A percentile compares a stretch with the other conserved stretches of the same genome.
Evolutionary conservation across 1,140 invertebrate genomes (phyloP).

Genomic region (Eumaeus atala): DNA sequence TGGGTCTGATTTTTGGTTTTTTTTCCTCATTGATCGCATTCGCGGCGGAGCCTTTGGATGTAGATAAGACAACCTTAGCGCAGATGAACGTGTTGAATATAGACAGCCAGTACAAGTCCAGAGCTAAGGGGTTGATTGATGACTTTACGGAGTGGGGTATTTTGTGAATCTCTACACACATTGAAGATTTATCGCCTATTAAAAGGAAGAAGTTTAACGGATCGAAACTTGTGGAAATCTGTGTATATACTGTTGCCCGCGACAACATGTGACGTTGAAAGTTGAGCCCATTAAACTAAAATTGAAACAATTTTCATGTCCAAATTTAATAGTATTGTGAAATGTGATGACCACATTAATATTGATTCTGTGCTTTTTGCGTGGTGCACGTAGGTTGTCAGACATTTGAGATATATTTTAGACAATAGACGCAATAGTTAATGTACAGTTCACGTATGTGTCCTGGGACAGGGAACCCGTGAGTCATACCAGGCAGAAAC

Average conservation of each 20-base stretch:
- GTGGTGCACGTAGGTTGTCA: no score
- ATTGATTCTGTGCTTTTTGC: no score
- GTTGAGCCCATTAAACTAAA: background rate
- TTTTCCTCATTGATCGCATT: conserved; percentile 2
- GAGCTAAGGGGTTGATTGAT: conserved; percentile 1
- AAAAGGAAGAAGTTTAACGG: background rate
- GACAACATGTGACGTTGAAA: no score
- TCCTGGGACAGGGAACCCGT: no score
- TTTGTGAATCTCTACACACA: background rate
- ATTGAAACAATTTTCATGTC: no score
- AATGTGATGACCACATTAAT: no score
- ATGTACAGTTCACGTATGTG: background rate
- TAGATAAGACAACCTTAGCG: background rate
- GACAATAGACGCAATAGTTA: background rate
- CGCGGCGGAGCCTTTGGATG: conserved; percentile 4
- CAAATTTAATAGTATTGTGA: no score
- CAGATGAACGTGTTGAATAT: background rate
- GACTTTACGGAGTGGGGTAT: conserved; percentile 5
- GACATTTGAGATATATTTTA: no score
- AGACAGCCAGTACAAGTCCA: background rate
- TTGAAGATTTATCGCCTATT: background rate
- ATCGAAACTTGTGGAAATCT: background rate
- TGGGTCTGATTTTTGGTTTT: conserved; percentile 9
- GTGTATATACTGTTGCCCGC: no score
- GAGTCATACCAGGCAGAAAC: no score